Base-by-base conservation (phyloP, 2,797 vertebrate genomes). In the Diceros bicornis region DNA sequence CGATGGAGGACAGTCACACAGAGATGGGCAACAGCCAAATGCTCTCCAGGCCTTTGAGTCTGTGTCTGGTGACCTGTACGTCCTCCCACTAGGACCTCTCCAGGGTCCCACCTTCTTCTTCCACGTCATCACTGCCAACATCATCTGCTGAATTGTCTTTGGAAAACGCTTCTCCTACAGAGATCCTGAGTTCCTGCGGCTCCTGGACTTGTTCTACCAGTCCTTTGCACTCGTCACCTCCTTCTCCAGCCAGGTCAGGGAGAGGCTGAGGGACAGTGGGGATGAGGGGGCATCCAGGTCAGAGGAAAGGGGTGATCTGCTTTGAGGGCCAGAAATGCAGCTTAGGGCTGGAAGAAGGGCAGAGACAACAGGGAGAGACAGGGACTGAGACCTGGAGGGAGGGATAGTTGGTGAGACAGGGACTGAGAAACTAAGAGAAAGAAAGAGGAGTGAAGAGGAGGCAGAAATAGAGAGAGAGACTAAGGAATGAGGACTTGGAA, bases 81-180 rank as follows among this genome's bases (percentile, higher is more conserved):
- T 57, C 17, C 7, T 64, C 23, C 68, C 57, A 21, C 62, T 62
- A 98, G 97, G 97, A 52, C 77, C 61, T 1, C 89, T 96, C 12
- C 25, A 93, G 64, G 95, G 98, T 18, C 95, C 97, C 2, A 75
- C 47, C 0, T 79, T 96, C 14, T 7, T 93, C 89, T 96, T 98
- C 52, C 92, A 97, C 10, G 86, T 59, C 18, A 79, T 96, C 17
- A 97, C 98, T 0, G 86, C 98, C 89, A 99, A 98, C 91, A 98
- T 99, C 78, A 98, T 99, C 97, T 98, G 98, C 91, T 98, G 97
- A 41, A 98, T 98, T 21, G 94, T 99, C 34, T 98, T 99, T 82
- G 99, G 98, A 20, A 52, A 98, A 62, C 98, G 98, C n/a, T 99
- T 98, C 83, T 94, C 97, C 71, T 98, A 98, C 44, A 37, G 96